phyloP scores from a whole-genome alignment of 2,888 invertebrate species.

The Drosophila pullipes region DNA sequence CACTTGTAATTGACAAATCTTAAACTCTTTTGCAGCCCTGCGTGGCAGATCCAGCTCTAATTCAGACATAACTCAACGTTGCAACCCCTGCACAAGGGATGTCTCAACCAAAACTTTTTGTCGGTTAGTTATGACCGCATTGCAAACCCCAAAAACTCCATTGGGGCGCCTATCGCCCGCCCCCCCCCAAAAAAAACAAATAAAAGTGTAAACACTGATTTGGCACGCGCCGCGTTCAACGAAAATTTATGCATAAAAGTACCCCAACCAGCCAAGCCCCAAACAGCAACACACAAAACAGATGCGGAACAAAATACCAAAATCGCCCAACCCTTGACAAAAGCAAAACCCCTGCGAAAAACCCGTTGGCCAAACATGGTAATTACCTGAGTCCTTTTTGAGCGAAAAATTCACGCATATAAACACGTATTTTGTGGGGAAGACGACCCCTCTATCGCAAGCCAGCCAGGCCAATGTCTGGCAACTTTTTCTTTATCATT shows the following conservation, averaged over 20 bases:
- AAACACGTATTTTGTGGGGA: conserved; percentile 73
- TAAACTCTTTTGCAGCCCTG: conserved; percentile 18
- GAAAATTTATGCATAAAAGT: conserved; percentile 74
- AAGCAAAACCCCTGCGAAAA: conserved; percentile 17
- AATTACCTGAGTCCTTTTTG: conserved; percentile 79
- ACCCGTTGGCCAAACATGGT: conserved; percentile 75
- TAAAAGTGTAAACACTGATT: conserved; percentile 81
- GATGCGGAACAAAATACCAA: conserved; percentile 33
- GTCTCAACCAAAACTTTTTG: conserved; percentile 54
- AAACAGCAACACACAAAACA: conserved; percentile 16
- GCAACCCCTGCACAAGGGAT: conserved; percentile 48
- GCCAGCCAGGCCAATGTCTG: conserved; percentile 57
- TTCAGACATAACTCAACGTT: conserved; percentile 74
- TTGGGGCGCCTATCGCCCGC: conserved; percentile 4
- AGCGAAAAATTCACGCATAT: conserved; percentile 76
- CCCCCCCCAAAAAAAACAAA: conserved; percentile 49
- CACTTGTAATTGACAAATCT: background rate
- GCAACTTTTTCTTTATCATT: conserved; percentile 77
- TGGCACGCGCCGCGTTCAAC: conserved; percentile 71
- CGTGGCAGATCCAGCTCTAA: conserved; percentile 36
- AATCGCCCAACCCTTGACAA: conserved; percentile 12
- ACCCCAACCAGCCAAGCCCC: background rate
- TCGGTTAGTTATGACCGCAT: conserved; percentile 47
- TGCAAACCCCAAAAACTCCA: conserved; percentile 25
- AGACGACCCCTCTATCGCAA: conserved; percentile 2